Base-by-base conservation (phyloP, 2,888 invertebrate genomes). In the Thecocarcelia acutangulata region DNA sequence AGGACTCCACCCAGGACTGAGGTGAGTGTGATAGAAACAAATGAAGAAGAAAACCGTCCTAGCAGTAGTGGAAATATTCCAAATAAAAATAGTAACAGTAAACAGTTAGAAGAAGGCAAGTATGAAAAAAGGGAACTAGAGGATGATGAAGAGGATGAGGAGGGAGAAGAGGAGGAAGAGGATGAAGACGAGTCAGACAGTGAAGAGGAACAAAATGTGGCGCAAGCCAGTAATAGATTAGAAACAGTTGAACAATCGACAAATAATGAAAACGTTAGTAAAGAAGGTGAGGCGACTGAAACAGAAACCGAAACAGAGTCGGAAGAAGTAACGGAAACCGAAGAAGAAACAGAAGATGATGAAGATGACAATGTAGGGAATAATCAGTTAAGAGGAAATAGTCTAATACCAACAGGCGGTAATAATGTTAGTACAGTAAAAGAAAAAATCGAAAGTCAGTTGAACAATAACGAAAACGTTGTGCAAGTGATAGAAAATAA, bases 1-100 rank as follows among this genome's bases (percentile, higher is more conserved):
- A 93, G 94, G 91, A 92, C 94, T 88, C 93, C 95, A 85, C 93
- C 95, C 85, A 93, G 94, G 88, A 93, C 94, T 90, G 95, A 95
- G 94, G 95, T 95, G 94, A 94, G 94, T 94, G 89, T 90, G 87
- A 88, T 86, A 89, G 88, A 87, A 84, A 84, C 88, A 86, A 86
- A 87, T 86, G 87, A 88, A 86, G 89, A 87, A 86, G 86, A 85
- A 44, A 83, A 80, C 59, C 58, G 17, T 11, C 76, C 76, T 40
- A 54, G 63, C 17, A 17, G 61, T 63, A 70, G 77, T 61, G 61
- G 50, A 63, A 82, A 40, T 70, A 69, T 33, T 9, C 8, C 9
- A 33, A 33, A 33, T 33, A 3, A 33, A 33, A 9, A 33, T 40
- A 68, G 37, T 56, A 69, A 24, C 11, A 73, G 37, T 28, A 59